Conservation (phyloP, 2,888 invertebrate genomes). For the Hylaea fasciaria region DNA sequence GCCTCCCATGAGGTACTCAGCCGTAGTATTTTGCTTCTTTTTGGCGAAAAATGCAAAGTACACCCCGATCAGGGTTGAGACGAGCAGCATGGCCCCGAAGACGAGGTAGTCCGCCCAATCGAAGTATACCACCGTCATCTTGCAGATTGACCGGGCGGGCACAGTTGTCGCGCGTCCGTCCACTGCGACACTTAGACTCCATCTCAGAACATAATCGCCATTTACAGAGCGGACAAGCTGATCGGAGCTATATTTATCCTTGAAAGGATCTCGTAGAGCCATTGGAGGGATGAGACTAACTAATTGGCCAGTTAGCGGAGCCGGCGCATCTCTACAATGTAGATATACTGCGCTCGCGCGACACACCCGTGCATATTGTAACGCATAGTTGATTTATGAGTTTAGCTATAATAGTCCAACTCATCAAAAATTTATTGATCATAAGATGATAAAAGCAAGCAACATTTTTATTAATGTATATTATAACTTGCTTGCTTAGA, state of each 20-base stretch:
- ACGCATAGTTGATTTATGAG: too few relatives aligned
- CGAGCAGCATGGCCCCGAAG: conserved; percentile 86
- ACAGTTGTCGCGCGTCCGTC: conserved; percentile 60
- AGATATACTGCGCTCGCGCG: too few relatives aligned
- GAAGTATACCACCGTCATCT: conserved; percentile 79
- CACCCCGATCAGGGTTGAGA: conserved; percentile 88
- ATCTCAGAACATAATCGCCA: conserved; percentile 68
- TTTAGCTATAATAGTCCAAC: too few relatives aligned
- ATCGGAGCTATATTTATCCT: conserved; percentile 73
- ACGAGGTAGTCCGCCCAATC: conserved; percentile 87
- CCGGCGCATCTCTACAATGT: conserved; percentile 48
- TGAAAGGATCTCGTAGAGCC: conserved; percentile 68
- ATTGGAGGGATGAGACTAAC: conserved; percentile 68
- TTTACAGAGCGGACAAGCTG: conserved; percentile 67
- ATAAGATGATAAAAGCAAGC: too few relatives aligned
- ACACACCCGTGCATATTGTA: conserved; percentile 15
- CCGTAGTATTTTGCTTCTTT: conserved; percentile 88
- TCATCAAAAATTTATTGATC: too few relatives aligned
- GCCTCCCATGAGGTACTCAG: conserved; percentile 90
- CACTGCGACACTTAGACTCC: conserved; percentile 61
- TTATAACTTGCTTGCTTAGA: too few relatives aligned
- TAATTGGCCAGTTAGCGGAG: conserved; percentile 72
- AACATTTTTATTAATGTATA: too few relatives aligned
- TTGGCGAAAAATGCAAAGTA: conserved; percentile 89
- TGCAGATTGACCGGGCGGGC: conserved; percentile 10